Evolutionary conservation across 2,888 invertebrate genomes (phyloP).

Genomic region (Diarsia rubi): DNA sequence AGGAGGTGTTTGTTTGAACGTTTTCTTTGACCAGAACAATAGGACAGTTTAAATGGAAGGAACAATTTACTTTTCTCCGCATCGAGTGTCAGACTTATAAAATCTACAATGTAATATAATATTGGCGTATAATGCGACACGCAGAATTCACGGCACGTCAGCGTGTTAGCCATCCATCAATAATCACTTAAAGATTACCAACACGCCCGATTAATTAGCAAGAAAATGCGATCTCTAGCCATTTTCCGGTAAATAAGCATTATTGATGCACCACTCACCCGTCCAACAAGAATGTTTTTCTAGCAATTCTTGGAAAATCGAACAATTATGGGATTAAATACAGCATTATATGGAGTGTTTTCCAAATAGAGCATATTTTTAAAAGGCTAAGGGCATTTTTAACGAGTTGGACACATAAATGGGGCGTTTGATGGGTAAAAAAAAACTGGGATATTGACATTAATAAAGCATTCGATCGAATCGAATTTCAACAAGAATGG

Average conservation of each 20-base stretch:
- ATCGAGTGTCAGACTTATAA: constrained; percentile 38
- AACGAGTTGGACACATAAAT: constrained; percentile 44
- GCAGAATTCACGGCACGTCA: constrained; percentile 50
- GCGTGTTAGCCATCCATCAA: constrained; percentile 28
- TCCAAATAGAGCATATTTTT: constrained; percentile 53
- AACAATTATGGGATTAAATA: constrained; percentile 57
- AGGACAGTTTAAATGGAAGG: constrained; percentile 48
- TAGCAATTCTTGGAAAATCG: constrained; percentile 59
- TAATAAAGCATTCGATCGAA: constrained; percentile 53
- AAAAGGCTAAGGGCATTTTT: constrained; percentile 50
- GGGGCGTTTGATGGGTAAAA: constrained; percentile 44
- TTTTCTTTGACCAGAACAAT: constrained; percentile 51
- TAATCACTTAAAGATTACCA: constrained; percentile 68
- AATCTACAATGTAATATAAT: constrained; percentile 31
- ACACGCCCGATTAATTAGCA: constrained; percentile 73
- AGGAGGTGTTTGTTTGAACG: constrained; percentile 24
- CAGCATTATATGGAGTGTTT: constrained; percentile 46
- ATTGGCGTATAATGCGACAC: constrained; percentile 36
- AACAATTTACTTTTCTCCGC: constrained; percentile 49
- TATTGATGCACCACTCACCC: constrained; percentile 64
- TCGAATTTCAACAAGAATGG: constrained; percentile 30
- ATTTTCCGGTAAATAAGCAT: constrained; percentile 83
- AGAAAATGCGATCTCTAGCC: constrained; percentile 76
- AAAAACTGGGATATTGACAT: constrained; percentile 51
- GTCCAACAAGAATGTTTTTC: constrained; percentile 55